Evolutionary conservation across 2,113 vertebrate genomes (phyloP).

Genomic region (Odobenus rosmarus): DNA sequence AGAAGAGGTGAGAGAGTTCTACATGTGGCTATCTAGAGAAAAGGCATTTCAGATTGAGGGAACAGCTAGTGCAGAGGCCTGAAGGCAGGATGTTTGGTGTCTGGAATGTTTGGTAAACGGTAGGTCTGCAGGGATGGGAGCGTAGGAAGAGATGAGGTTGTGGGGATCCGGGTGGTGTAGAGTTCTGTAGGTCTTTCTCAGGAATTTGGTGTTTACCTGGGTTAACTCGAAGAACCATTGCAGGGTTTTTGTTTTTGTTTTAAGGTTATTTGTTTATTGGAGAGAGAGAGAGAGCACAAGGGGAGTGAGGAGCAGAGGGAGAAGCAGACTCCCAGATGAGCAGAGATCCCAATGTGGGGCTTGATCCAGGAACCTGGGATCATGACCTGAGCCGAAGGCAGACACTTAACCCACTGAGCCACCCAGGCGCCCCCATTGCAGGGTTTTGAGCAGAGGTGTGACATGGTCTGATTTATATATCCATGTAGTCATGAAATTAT

Average conservation of each 20-base stretch:
- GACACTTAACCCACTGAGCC: no score
- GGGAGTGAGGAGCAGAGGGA: no score
- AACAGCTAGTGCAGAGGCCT: background rate
- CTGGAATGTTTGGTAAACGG: background rate
- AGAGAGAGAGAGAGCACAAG: no score
- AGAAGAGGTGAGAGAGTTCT: background rate
- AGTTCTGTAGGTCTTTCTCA: background rate
- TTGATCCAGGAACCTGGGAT: no score
- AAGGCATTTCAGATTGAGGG: background rate
- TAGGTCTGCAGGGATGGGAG: background rate
- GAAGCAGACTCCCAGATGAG: no score
- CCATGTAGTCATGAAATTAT: background rate
- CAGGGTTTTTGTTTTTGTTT: background rate
- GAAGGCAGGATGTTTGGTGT: background rate
- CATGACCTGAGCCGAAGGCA: no score
- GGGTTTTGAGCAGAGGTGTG: background rate
- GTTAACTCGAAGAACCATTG: background rate
- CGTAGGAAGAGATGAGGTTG: background rate
- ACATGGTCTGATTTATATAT: background rate
- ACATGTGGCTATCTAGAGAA: background rate
- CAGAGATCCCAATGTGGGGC: no score
- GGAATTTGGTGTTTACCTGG: background rate
- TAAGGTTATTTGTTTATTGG: no score
- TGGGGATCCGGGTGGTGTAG: background rate
- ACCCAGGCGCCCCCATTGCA: background rate